Percentiles rank a stretch among this genome's conserved stretches.
Evolutionary conservation across 2,888 invertebrate genomes (phyloP).

Genomic region (Lamellibrachia columna): DNA sequence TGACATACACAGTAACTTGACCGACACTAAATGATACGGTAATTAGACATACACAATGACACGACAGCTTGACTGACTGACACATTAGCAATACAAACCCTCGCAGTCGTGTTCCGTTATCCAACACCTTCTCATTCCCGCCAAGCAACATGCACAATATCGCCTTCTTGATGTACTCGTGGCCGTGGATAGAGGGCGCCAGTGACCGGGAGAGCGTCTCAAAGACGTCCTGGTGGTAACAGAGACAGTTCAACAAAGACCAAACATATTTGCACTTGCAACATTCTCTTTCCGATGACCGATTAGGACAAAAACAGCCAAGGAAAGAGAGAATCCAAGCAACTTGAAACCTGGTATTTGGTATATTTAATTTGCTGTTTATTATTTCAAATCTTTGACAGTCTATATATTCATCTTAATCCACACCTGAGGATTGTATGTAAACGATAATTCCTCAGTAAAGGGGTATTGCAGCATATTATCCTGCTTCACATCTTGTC

Average conservation of each 20-base stretch:
- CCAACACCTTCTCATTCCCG: constrained; percentile 92
- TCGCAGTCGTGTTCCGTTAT: constrained; percentile 65
- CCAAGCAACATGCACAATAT: constrained; percentile 93
- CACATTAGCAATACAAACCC: constrained; percentile 66
- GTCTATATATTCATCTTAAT: too few relatives aligned
- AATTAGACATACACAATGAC: not conserved
- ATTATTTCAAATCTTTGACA: too few relatives aligned
- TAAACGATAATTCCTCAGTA: too few relatives aligned
- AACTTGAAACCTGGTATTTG: too few relatives aligned
- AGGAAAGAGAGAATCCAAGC: not conserved
- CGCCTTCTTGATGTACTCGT: constrained; percentile 95
- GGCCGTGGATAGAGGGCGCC: constrained; percentile 98
- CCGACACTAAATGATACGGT: not conserved
- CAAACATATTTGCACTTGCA: too few relatives aligned
- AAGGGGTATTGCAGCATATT: too few relatives aligned
- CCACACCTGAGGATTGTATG: too few relatives aligned
- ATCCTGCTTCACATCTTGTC: too few relatives aligned
- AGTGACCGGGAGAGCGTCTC: constrained; percentile 88
- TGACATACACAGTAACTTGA: not conserved
- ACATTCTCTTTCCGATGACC: not conserved
- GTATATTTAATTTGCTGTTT: too few relatives aligned
- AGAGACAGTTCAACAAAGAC: too few relatives aligned
- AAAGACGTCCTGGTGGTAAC: constrained; percentile 76
- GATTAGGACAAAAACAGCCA: not conserved
- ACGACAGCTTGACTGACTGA: not conserved